phyloP scores from a whole-genome alignment of 2,797 vertebrate genomes.

The Artibeus lituratus region DNA sequence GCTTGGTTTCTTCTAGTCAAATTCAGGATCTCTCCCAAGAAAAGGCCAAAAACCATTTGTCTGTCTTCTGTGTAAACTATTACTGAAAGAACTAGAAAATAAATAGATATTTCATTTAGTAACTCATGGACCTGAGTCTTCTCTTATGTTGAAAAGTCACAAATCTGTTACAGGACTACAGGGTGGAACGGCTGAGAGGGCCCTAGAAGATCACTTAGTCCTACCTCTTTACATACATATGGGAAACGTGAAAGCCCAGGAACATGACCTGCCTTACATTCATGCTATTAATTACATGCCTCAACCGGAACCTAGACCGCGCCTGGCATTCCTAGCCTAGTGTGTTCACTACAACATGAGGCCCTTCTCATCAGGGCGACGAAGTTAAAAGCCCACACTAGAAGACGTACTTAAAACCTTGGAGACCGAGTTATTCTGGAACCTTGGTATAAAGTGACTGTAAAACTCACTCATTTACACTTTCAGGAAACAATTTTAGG shows the following conservation, averaged over 20 bases:
- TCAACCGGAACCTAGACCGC: not conserved
- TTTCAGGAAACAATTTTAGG: not conserved
- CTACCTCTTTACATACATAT: not conserved
- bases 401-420: not conserved
- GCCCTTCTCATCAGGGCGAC: not conserved
- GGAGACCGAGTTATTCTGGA: not conserved
- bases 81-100: not conserved
- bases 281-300: not conserved
- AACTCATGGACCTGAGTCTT: constrained; percentile 10
- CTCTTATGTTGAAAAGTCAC: constrained; percentile 55
- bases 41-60: not conserved
- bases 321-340: not conserved
- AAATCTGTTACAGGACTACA: constrained; percentile 1
- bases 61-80: not conserved
- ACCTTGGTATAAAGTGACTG: not conserved
- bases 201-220: not conserved
- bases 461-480: not conserved
- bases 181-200: not conserved
- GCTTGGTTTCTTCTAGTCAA: not conserved
- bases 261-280: not conserved
- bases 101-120: not conserved
- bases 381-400: not conserved
- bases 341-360: not conserved
- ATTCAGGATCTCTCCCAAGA: not conserved
- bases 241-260: not conserved